Evolutionary conservation across 2,113 vertebrate species (phyloP).

Genomic region (Otus sunia): DNA sequence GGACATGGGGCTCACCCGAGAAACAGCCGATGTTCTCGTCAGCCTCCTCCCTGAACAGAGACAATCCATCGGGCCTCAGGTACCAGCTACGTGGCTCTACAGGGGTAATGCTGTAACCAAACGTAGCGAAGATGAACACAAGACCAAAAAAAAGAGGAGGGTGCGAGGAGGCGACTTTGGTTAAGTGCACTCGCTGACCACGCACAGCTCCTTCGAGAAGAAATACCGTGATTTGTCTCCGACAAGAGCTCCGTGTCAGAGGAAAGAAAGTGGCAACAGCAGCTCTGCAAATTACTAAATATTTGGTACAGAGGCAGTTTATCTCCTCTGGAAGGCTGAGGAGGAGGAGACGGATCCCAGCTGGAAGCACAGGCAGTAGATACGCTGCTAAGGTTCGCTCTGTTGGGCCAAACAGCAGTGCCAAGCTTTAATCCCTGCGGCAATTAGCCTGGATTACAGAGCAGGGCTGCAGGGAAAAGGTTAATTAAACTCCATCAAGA

Average conservation of each 20-base stretch:
- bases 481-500: conserved; percentile 27
- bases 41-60: neutral
- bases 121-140: accelerated
- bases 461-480: conserved; percentile 8
- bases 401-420: neutral
- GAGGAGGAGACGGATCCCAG: conserved; percentile 51
- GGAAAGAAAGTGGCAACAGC: conserved; percentile 13
- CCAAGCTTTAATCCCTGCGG: conserved; percentile 26
- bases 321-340: conserved; percentile 26
- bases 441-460: conserved; percentile 47
- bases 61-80: neutral
- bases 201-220: neutral
- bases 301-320: neutral
- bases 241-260: neutral
- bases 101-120: accelerated
- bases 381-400: accelerated
- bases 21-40: neutral
- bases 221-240: neutral
- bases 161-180: neutral
- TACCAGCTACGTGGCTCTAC: accelerated
- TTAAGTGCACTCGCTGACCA: neutral
- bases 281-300: neutral
- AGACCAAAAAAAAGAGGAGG: too few species aligned
- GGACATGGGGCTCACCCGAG: accelerated
- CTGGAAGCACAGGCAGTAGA: conserved; percentile 16